These are phyloP conservation scores for Penaeus indicus DNA, from an alignment of 1,140 invertebrate species.

Conservation along the genomic window DNA sequence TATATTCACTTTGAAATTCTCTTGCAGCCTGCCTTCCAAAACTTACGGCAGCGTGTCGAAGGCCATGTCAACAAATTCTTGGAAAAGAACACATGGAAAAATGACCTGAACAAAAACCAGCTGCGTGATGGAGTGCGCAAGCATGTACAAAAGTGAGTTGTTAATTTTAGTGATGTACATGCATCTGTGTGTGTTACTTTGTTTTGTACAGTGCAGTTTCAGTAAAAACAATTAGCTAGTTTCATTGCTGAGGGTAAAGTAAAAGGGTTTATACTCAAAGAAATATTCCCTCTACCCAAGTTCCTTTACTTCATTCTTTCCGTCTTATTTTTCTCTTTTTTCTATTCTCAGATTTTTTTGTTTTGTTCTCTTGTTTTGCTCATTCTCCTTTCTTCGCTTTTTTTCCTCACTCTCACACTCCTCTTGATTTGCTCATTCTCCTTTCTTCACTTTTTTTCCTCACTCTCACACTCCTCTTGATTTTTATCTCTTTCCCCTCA, in stretches of 20 bases:
- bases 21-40: conserved; percentile 90
- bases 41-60: conserved; percentile 90
- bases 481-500: conserved; percentile 47
- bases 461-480: neutral
- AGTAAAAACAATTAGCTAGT: neutral
- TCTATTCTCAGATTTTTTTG: too few relatives aligned
- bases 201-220: too few relatives aligned
- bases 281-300: too few relatives aligned
- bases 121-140: conserved; percentile 88
- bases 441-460: neutral
- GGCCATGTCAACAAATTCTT: conserved; percentile 87
- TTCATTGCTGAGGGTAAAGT: too few relatives aligned
- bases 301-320: too few relatives aligned
- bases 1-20: conserved; percentile 66
- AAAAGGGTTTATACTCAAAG: too few relatives aligned
- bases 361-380: neutral
- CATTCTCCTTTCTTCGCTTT: neutral
- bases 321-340: too few relatives aligned
- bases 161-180: neutral
- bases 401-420: neutral
- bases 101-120: conserved; percentile 92
- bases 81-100: conserved; percentile 84
- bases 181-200: neutral
- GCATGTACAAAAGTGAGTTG: conserved; percentile 88
- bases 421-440: neutral